Conservation (phyloP, 64 coral and sea anemone genomes). For the Astreopora myriophthalma region DNA sequence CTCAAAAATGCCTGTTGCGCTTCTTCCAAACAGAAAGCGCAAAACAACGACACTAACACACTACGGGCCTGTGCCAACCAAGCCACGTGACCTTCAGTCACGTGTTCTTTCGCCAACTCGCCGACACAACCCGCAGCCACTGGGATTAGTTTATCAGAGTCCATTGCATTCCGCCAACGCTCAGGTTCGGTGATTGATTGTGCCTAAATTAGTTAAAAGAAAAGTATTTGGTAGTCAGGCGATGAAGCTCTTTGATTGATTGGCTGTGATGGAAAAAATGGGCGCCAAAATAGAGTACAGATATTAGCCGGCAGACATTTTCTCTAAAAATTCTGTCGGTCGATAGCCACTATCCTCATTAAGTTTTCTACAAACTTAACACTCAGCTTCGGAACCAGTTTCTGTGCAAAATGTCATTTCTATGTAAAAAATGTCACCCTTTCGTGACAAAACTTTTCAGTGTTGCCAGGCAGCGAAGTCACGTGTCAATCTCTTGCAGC, state of each 20-base stretch:
- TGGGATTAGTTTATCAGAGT: conserved; percentile 57
- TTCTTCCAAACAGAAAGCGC: not conserved
- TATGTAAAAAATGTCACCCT: no score
- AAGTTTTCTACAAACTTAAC: no score
- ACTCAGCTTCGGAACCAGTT: not conserved
- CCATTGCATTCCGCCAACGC: conserved; percentile 5
- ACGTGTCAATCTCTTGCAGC: not conserved
- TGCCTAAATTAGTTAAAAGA: not conserved
- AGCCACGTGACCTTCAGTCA: conserved; percentile 53
- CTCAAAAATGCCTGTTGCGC: not conserved
- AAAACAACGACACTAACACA: conserved; percentile 68
- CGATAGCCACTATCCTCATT: no score
- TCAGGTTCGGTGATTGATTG: conserved; percentile 11
- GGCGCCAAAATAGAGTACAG: no score
- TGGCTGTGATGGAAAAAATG: no score
- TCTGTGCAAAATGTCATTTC: no score
- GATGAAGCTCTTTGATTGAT: not conserved
- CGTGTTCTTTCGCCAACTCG: conserved; percentile 64
- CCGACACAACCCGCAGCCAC: conserved; percentile 59
- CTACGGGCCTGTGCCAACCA: conserved; percentile 45
- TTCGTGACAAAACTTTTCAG: not conserved
- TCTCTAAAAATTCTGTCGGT: no score
- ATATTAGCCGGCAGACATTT: no score
- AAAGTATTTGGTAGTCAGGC: not conserved
- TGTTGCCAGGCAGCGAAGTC: not conserved